These are phyloP conservation scores for Luscinia megarhynchos DNA, from an alignment of 2,797 vertebrate genomes.

Conservation along the genomic window DNA sequence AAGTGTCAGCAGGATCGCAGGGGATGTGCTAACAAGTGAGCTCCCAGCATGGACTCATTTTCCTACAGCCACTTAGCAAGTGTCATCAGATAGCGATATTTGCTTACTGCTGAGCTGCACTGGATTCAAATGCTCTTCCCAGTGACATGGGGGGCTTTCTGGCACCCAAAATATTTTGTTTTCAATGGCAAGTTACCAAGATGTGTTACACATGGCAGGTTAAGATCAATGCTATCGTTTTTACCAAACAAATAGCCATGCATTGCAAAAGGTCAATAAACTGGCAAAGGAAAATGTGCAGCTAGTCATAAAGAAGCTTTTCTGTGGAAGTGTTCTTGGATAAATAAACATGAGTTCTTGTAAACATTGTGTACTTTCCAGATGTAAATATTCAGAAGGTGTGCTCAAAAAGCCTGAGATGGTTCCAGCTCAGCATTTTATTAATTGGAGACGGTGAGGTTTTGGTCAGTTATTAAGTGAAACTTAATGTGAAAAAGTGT, in stretches of 20 bases:
- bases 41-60: fast-evolving
- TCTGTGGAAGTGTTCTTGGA: constrained; percentile 53
- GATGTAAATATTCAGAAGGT: constrained; percentile 66
- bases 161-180: not conserved
- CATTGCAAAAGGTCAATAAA: constrained; percentile 43
- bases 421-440: constrained; percentile 55
- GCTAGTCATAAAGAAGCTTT: constrained; percentile 54
- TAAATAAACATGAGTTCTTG: constrained; percentile 62
- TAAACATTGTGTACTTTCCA: constrained; percentile 66
- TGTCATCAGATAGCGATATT: not conserved
- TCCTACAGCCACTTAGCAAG: not conserved
- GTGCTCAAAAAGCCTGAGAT: constrained; percentile 45
- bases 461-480: constrained; percentile 46
- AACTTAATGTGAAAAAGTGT: constrained; percentile 36
- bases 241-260: constrained; percentile 9
- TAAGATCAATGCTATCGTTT: constrained; percentile 11
- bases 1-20: fast-evolving
- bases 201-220: not conserved
- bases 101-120: not conserved
- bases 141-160: not conserved
- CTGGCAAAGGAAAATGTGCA: constrained; percentile 32
- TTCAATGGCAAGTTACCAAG: not conserved
- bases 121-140: not conserved
- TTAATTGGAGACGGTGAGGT: constrained; percentile 54
- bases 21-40: not conserved